A percentile compares a stretch with the other conserved stretches of the same genome.
Conservation (phyloP, 2,113 vertebrate genomes). For the Otolemur garnettii region DNA sequence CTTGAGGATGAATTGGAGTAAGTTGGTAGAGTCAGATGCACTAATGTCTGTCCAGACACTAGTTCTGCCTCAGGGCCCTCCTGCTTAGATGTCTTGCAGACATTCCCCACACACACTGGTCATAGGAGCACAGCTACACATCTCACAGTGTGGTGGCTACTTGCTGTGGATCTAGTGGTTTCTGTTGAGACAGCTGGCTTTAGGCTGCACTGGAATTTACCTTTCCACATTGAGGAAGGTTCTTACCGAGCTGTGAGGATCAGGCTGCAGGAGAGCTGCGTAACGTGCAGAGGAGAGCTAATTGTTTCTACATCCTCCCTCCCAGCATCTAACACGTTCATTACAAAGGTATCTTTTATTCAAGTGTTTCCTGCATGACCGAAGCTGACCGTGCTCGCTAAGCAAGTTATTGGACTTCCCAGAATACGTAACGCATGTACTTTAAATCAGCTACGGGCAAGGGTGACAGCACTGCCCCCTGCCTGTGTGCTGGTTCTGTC, state of each 20-base stretch:
- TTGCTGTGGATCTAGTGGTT: background rate
- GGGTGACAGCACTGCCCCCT: background rate
- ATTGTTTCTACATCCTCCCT: background rate
- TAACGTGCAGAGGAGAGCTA: background rate
- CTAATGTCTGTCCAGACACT: background rate
- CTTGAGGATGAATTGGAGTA: background rate
- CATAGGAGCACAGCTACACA: fast-evolving
- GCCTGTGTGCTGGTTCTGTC: background rate
- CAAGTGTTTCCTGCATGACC: background rate
- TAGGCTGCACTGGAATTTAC: background rate
- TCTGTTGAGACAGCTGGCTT: background rate
- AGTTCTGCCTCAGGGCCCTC: background rate
- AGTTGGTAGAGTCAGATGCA: background rate
- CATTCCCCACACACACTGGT: fast-evolving
- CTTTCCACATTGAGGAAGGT: background rate
- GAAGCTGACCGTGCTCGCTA: background rate
- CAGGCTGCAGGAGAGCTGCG: slow-evolving; percentile 51
- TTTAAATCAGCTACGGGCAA: background rate
- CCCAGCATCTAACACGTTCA: background rate
- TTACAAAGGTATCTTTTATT: background rate
- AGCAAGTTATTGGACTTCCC: background rate
- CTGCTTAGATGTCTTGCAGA: background rate
- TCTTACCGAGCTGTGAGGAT: background rate
- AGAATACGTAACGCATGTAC: background rate
- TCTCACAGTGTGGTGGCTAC: background rate